Evolutionary conservation across 2,888 invertebrate species (phyloP).

Genomic region (Drosophila anceps): DNA sequence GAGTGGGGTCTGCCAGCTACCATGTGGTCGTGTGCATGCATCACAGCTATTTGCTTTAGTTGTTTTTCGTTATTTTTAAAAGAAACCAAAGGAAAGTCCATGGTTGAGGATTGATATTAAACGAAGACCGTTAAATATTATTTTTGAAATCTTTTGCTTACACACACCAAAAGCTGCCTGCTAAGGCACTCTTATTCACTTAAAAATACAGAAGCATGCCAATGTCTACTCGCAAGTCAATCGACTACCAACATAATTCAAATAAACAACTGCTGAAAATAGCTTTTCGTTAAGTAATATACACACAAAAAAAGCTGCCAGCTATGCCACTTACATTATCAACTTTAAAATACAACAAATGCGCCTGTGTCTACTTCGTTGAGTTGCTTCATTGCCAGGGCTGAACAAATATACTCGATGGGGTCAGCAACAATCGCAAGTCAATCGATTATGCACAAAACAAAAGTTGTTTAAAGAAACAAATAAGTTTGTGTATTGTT

Average conservation of each 20-base stretch:
- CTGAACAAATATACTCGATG: not conserved
- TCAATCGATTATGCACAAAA: not conserved
- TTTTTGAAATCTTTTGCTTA: not conserved
- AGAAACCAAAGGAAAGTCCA: slow-evolving; percentile 80
- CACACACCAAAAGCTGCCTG: not conserved
- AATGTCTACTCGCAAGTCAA: not conserved
- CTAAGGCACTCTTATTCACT: not conserved
- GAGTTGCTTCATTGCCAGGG: not conserved
- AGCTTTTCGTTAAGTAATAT: not conserved
- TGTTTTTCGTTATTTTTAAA: slow-evolving; percentile 66
- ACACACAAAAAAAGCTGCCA: not conserved
- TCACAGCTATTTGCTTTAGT: slow-evolving; percentile 61
- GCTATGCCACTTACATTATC: not conserved
- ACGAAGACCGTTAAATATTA: not conserved
- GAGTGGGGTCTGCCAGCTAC: slow-evolving; percentile 64
- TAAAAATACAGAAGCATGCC: not conserved
- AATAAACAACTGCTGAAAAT: not conserved
- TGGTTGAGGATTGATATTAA: slow-evolving; percentile 58
- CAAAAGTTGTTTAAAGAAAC: not conserved
- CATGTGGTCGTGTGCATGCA: slow-evolving; percentile 72
- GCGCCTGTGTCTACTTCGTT: not conserved
- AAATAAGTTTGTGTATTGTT: too few relatives aligned
- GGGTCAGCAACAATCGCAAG: not conserved
- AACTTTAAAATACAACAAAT: not conserved
- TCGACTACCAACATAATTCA: not conserved